These are phyloP conservation scores for Drosophila trapezifrons DNA, from an alignment of 1,140 invertebrate genomes.

Conservation along the genomic window DNA sequence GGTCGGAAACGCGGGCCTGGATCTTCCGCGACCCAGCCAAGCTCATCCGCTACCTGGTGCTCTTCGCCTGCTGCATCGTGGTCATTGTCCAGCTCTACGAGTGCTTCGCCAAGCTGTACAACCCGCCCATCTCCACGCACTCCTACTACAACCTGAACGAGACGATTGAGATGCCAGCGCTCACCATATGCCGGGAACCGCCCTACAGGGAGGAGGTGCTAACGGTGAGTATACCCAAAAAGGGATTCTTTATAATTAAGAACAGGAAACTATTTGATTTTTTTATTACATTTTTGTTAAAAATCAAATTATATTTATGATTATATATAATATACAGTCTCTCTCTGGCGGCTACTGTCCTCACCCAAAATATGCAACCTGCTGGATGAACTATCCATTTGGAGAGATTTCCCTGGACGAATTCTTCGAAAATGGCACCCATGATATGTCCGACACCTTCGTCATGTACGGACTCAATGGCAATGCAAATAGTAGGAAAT, in stretches of 20 bases:
- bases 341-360: slow-evolving; percentile 58
- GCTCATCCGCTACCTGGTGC: slow-evolving; percentile 77
- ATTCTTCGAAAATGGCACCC: slow-evolving; percentile 86
- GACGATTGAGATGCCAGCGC: slow-evolving; percentile 87
- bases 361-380: slow-evolving; percentile 85
- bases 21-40: slow-evolving; percentile 77
- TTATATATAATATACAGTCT: slow-evolving; percentile 27
- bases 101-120: slow-evolving; percentile 86
- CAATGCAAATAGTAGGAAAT: slow-evolving; percentile 47
- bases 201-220: slow-evolving; percentile 86
- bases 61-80: slow-evolving; percentile 76
- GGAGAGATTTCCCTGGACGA: slow-evolving; percentile 84
- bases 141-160: slow-evolving; percentile 87
- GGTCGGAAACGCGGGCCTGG: slow-evolving; percentile 72
- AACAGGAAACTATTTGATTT: too few species aligned
- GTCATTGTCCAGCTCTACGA: slow-evolving; percentile 85
- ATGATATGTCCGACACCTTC: slow-evolving; percentile 83
- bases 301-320: too few species aligned
- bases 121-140: slow-evolving; percentile 87
- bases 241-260: background rate
- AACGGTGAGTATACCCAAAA: slow-evolving; percentile 78
- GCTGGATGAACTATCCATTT: slow-evolving; percentile 86
- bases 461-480: slow-evolving; percentile 63
- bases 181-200: slow-evolving; percentile 87
- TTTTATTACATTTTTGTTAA: too few species aligned